Conservation (phyloP, 1,140 invertebrate species). For the Heliconius hermathena region DNA sequence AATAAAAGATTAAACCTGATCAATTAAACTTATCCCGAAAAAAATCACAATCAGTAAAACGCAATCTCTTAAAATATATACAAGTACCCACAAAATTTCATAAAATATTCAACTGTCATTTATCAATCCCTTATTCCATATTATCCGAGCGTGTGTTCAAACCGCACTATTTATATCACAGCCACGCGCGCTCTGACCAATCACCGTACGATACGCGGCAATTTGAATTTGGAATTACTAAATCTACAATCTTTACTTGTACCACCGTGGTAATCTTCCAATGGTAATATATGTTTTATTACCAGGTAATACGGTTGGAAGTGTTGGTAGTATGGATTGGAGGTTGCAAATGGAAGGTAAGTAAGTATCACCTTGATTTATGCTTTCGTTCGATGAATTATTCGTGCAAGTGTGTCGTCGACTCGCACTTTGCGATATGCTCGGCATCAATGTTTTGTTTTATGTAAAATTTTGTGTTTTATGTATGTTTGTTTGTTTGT, state of each 20-base stretch:
- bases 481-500: constrained; percentile 41
- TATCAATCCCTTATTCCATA: constrained; percentile 56
- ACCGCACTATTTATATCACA: constrained; percentile 75
- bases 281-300: background rate
- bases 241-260: constrained; percentile 52
- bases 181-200: constrained; percentile 69
- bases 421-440: constrained; percentile 58
- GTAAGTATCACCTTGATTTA: constrained; percentile 67
- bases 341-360: constrained; percentile 24
- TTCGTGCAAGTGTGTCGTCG: constrained; percentile 60
- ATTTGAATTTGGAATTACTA: constrained; percentile 70
- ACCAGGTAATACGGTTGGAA: background rate
- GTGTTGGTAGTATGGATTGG: background rate
- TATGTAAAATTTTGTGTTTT: constrained; percentile 29
- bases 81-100: constrained; percentile 25
- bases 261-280: constrained; percentile 23
- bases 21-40: too few species aligned
- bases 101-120: constrained; percentile 45
- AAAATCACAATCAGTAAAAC: background rate
- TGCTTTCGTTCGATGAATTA: constrained; percentile 75
- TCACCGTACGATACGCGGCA: constrained; percentile 68
- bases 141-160: constrained; percentile 53
- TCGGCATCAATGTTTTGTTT: constrained; percentile 31
- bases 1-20: too few species aligned
- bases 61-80: constrained; percentile 9